Evolutionary conservation across 2,113 vertebrate genomes (phyloP), one percentile per base, ranked within the genome.

Genomic region (Ornithorhynchus anatinus): DNA sequence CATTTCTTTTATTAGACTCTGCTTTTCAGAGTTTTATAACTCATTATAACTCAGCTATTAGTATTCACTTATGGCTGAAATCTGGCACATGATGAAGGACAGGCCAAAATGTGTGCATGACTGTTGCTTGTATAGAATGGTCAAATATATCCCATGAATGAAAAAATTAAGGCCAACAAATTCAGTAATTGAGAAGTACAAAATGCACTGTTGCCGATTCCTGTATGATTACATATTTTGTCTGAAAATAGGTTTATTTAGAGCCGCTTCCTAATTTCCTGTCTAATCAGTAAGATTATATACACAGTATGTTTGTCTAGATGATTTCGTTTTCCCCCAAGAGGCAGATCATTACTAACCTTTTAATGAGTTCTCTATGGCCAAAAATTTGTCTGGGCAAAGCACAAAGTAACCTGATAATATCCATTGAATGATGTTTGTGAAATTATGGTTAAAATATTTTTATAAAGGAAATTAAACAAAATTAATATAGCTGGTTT

Each of bases 1-100:
- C 43, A 77, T 67, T 77, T 85, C 39, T 67, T 74, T 80, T 68
- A 77, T 77, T 27, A 43, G 58, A 51, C 48, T 40, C 51, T 66
- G 56, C 27, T 2, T 86, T 74, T 33, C 62, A 53, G 53, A 81
- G 69, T 60, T 70, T 70, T 69, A 59, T 59, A 76, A 77, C 20
- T 87, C 68, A 50, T 70, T 68, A 52, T 61, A 60, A 56, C 56
- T 77, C 31, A 70, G 29, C 33, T 39, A 61, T 78, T 74, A 79
- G 59, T 86, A 79, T 66, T 81, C 50, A 51, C 37, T 39, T 12
- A 23, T 53, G 37, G 33, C 61, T 54, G 20, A 79, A 81, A 77
- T 37, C 59, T 53, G 13, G 50, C 42, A 51, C 23, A 53, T 0
- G 1, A 69, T 31, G 23, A 15, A 33, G 36, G 8, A 4, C 7